Base-by-base conservation (phyloP, 2,888 invertebrate genomes). In the Agonopterix alstromeriana region DNA sequence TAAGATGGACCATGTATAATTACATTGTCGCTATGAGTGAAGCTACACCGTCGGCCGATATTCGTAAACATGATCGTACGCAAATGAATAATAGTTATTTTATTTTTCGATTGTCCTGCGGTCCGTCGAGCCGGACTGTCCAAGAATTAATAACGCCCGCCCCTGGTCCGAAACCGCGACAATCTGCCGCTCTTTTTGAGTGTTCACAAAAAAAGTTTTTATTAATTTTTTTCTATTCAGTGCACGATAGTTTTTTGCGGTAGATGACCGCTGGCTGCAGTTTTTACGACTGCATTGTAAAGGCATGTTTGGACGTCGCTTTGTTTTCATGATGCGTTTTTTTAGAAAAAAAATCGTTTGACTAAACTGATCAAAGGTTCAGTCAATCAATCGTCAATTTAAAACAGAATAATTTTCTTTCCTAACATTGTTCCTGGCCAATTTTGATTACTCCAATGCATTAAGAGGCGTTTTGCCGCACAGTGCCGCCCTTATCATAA, bases 21-120 rank as follows among this genome's bases (percentile, higher is more conserved):
- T 27, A 27, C 27, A 27, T 27, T 5, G 7, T 27, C 27, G 1
- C 27, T 5, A 27, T 0, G 38, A 58, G 79, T 81, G 67, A 81
- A 82, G 79, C 81, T 79, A 79, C n/a, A n/a, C 79, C 57, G 9
- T 17, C 54, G 50, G 5, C 27, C 27, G 27, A 27, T 27, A 27
- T 27, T 27, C 43, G 64, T 70, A 73, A 77, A 77, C 65, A 77
- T 77, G 70, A 76, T 75, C 61, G 70, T 60, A 52, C 63, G 63
- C 67, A 85, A 85, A 85, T 85, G 82, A 86, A 82, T 86, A 71
- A 83, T 85, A 77, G 83, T 82, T 78, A 81, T 86, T 88, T 88
- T 82, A 86, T 86, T 86, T 85, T 85, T 80, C 85, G 76, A 86
- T 81, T 81, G 72, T 57, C 70, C 51, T 81, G 85, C 77, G 85